Conservation (phyloP, 1,140 invertebrate species). For the Sarcophaga bullata region DNA sequence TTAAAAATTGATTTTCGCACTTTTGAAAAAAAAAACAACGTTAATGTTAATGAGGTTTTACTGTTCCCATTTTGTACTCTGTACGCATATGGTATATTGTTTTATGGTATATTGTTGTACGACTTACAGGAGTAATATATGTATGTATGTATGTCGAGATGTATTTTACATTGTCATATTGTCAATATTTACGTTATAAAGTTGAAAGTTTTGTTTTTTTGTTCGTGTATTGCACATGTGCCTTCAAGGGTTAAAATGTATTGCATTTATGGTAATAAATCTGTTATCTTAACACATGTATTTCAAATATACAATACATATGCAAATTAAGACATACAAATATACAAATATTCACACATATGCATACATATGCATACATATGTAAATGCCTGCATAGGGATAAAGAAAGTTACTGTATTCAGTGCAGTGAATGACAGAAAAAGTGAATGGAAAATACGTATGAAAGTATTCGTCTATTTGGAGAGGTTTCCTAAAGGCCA, state of each 20-base stretch:
- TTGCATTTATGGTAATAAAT: conserved; percentile 18
- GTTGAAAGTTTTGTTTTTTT: background rate
- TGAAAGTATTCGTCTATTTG: too few relatives aligned
- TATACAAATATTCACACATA: background rate
- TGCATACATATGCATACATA: background rate
- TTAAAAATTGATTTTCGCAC: too few relatives aligned
- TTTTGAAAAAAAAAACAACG: too few relatives aligned
- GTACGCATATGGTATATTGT: too few relatives aligned
- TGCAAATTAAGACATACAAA: conserved; percentile 5
- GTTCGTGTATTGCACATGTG: background rate
- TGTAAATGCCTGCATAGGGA: too few relatives aligned
- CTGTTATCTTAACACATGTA: conserved; percentile 32
- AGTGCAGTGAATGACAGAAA: too few relatives aligned
- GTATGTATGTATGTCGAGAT: background rate
- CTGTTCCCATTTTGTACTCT: too few relatives aligned
- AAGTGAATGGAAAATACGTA: too few relatives aligned
- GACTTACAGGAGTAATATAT: background rate
- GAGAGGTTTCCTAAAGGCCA: too few relatives aligned
- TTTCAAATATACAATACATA: conserved; percentile 26
- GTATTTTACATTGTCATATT: conserved; percentile 3
- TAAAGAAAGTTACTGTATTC: too few relatives aligned
- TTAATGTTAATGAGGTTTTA: too few relatives aligned
- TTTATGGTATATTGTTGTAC: background rate
- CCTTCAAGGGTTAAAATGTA: conserved; percentile 10
- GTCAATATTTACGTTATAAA: conserved; percentile 11